A percentile compares a stretch with the other conserved stretches of the same genome.
Evolutionary conservation across 2,888 invertebrate species (phyloP).

Genomic region (Nudaria mundana): DNA sequence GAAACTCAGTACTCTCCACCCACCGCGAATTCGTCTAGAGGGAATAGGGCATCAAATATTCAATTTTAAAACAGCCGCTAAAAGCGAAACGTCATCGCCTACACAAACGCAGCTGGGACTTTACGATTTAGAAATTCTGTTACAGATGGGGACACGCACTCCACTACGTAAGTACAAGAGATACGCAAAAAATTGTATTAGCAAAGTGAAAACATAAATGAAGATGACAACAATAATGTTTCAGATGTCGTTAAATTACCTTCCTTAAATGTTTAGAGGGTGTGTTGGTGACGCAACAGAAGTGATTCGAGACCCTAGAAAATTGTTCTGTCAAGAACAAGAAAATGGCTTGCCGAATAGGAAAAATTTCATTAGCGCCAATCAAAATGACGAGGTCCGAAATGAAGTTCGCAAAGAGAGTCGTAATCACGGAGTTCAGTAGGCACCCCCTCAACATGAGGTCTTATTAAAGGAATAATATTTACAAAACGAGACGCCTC

Average conservation of each 20-base stretch:
- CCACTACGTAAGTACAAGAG: slow-evolving; percentile 57
- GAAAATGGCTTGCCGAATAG: slow-evolving; percentile 71
- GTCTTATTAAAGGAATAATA: slow-evolving; percentile 82
- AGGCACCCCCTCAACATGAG: slow-evolving; percentile 78
- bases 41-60: slow-evolving; percentile 80
- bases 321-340: slow-evolving; percentile 79
- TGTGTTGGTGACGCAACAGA: slow-evolving; percentile 65
- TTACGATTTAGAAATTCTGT: slow-evolving; percentile 76
- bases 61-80: slow-evolving; percentile 81
- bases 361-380: slow-evolving; percentile 82
- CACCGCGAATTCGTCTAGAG: slow-evolving; percentile 74
- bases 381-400: slow-evolving; percentile 81
- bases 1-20: slow-evolving; percentile 60
- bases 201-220: slow-evolving; percentile 75
- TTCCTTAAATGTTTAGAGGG: slow-evolving; percentile 67
- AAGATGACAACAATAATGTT: slow-evolving; percentile 67
- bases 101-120: slow-evolving; percentile 76
- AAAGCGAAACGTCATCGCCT: slow-evolving; percentile 80
- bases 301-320: slow-evolving; percentile 64
- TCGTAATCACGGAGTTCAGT: slow-evolving; percentile 80
- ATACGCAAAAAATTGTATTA: slow-evolving; percentile 77
- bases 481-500: slow-evolving; percentile 82
- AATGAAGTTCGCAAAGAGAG: slow-evolving; percentile 79
- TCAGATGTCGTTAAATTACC: slow-evolving; percentile 63
- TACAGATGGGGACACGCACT: slow-evolving; percentile 78